phyloP scores from a whole-genome alignment of 1,140 invertebrate species.

The Antheraea pernyi region DNA sequence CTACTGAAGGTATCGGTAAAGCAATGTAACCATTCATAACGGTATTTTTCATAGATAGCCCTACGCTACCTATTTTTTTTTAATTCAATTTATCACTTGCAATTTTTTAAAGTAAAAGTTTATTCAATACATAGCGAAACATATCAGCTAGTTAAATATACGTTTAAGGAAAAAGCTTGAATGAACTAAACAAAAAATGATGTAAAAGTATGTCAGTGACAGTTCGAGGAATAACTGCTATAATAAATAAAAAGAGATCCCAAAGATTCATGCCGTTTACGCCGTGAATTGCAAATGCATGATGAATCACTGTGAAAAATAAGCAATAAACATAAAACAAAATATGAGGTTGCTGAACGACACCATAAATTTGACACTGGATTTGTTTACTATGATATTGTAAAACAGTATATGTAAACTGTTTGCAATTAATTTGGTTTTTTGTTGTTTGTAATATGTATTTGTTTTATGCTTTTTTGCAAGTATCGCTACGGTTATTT shows the following conservation, averaged over 20 bases:
- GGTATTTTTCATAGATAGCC: no score
- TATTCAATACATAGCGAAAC: no score
- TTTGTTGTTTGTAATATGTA: no score
- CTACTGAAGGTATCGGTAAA: no score
- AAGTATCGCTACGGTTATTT: no score
- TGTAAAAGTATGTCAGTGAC: conserved; percentile 16
- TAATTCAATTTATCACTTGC: no score
- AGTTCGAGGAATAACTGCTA: conserved; percentile 13
- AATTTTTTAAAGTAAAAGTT: no score
- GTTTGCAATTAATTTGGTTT: no score
- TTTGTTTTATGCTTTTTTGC: no score
- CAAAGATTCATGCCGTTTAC: conserved; percentile 20
- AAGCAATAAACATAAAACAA: conserved; percentile 15
- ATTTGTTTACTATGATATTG: not conserved
- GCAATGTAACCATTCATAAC: no score
- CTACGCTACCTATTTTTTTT: no score
- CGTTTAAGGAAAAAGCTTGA: conserved; percentile 6
- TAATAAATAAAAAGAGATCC: conserved; percentile 15
- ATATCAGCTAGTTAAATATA: not conserved
- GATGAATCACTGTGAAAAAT: conserved; percentile 29
- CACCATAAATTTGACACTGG: conserved; percentile 12
- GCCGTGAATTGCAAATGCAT: conserved; percentile 18
- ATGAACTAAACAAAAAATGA: conserved; percentile 12
- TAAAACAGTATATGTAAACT: no score
- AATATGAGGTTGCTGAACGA: conserved; percentile 21